These are phyloP conservation scores for Lophura nycthemera DNA, from an alignment of 2,113 vertebrate genomes.

Conservation along the genomic window DNA sequence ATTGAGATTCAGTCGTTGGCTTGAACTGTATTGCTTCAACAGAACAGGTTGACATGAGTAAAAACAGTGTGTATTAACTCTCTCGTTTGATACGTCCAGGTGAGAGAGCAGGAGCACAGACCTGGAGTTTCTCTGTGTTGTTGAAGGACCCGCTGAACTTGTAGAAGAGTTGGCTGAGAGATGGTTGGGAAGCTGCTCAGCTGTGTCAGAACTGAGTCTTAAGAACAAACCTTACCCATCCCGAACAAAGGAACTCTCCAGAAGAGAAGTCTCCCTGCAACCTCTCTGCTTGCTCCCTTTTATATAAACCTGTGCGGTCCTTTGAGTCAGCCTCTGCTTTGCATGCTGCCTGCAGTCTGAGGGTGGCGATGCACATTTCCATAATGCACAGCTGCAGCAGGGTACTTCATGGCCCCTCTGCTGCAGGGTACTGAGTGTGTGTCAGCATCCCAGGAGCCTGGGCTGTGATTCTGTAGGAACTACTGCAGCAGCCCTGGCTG, in stretches of 20 bases:
- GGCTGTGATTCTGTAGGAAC: neutral
- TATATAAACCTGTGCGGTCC: neutral
- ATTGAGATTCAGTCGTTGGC: neutral
- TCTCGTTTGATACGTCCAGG: neutral
- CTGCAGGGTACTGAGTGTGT: neutral
- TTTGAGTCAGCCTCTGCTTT: neutral
- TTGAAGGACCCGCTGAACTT: neutral
- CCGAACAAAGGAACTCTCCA: neutral
- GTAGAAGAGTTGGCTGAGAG: neutral
- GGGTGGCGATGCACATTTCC: neutral
- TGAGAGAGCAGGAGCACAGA: neutral
- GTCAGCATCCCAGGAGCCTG: neutral
- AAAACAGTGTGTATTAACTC: neutral
- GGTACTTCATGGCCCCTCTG: neutral
- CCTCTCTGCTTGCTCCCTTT: neutral
- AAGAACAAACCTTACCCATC: neutral
- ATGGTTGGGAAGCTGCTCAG: neutral
- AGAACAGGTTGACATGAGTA: neutral
- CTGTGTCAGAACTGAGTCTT: neutral
- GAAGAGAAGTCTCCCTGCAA: neutral
- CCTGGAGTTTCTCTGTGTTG: fast-evolving
- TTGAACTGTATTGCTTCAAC: neutral
- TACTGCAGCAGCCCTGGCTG: slow-evolving; percentile 26
- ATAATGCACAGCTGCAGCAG: neutral
- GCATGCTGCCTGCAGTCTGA: neutral